These are phyloP conservation scores for Mobula hypostoma DNA, from an alignment of 2,113 vertebrate genomes.

Conservation along the genomic window DNA sequence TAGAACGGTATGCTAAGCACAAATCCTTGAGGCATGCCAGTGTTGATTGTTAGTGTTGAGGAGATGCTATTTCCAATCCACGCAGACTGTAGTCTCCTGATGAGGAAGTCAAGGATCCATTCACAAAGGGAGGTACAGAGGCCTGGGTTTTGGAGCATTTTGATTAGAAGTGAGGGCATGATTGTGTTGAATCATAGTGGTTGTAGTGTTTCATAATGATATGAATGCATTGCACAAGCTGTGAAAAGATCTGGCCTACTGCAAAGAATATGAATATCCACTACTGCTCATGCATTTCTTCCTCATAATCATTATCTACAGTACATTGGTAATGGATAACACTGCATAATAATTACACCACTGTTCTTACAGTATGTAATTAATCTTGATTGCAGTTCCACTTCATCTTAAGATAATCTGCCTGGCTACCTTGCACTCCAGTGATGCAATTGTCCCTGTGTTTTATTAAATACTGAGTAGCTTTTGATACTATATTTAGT, in stretches of 20 bases:
- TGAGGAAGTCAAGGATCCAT: too few relatives aligned
- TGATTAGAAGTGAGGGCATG: too few relatives aligned
- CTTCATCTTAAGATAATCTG: conserved; percentile 12
- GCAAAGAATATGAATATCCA: not conserved
- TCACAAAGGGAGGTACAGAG: too few relatives aligned
- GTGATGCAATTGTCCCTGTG: not conserved
- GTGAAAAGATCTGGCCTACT: not conserved
- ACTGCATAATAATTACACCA: conserved; percentile 21
- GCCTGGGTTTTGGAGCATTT: too few relatives aligned
- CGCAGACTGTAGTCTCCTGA: too few relatives aligned
- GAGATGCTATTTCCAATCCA: too few relatives aligned
- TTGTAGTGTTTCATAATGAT: not conserved
- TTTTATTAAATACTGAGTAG: not conserved
- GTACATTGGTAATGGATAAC: conserved; percentile 10
- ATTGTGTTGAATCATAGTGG: not conserved
- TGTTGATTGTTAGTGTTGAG: too few relatives aligned
- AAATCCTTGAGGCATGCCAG: too few relatives aligned
- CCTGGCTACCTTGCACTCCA: not conserved
- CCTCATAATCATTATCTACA: not conserved
- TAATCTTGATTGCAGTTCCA: conserved; percentile 17
- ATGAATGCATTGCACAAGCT: not conserved
- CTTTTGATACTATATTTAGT: conserved; percentile 15
- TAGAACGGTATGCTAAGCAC: too few relatives aligned
- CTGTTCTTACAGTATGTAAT: conserved; percentile 19
- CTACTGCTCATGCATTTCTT: not conserved